These are phyloP conservation scores for Zaprionus inermis DNA, from an alignment of 1,140 invertebrate species.

Conservation along the genomic window DNA sequence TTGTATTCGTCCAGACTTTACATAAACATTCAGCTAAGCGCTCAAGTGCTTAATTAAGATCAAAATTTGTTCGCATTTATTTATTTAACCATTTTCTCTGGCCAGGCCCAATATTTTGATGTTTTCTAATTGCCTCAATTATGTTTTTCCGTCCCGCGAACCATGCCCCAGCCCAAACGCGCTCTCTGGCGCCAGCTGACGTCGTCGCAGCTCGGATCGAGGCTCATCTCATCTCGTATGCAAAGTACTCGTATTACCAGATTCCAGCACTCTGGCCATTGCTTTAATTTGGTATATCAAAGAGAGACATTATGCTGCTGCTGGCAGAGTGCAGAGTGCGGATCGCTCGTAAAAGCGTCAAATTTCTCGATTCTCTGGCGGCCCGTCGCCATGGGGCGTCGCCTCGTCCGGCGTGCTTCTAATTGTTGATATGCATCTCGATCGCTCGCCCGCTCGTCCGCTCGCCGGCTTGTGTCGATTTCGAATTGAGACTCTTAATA, in stretches of 20 bases:
- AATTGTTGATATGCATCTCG: slow-evolving; percentile 79
- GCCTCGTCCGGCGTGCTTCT: slow-evolving; percentile 38
- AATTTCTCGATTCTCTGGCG: slow-evolving; percentile 73
- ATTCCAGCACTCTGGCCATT: slow-evolving; percentile 50
- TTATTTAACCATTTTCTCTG: slow-evolving; percentile 72
- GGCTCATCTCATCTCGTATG: slow-evolving; percentile 66
- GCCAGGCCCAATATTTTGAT: slow-evolving; percentile 72
- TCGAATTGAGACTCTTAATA: slow-evolving; percentile 65
- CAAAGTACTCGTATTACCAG: slow-evolving; percentile 62
- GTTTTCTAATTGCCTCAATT: slow-evolving; percentile 82
- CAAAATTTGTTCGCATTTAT: slow-evolving; percentile 66
- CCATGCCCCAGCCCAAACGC: too few relatives aligned
- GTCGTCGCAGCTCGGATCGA: slow-evolving; percentile 46
- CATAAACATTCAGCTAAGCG: slow-evolving; percentile 68
- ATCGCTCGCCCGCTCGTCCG: too few relatives aligned
- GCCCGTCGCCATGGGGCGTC: slow-evolving; percentile 57
- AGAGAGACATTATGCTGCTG: slow-evolving; percentile 78
- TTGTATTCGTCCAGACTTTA: slow-evolving; percentile 45
- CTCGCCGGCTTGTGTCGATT: slow-evolving; percentile 15
- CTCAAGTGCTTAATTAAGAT: slow-evolving; percentile 80
- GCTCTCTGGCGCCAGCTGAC: slow-evolving; percentile 27
- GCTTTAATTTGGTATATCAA: slow-evolving; percentile 81
- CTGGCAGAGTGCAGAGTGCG: not conserved
- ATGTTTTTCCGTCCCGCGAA: slow-evolving; percentile 43
- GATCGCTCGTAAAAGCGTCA: slow-evolving; percentile 76